These are phyloP conservation scores for Apamea anceps DNA, from an alignment of 2,888 invertebrate genomes.

Conservation along the genomic window DNA sequence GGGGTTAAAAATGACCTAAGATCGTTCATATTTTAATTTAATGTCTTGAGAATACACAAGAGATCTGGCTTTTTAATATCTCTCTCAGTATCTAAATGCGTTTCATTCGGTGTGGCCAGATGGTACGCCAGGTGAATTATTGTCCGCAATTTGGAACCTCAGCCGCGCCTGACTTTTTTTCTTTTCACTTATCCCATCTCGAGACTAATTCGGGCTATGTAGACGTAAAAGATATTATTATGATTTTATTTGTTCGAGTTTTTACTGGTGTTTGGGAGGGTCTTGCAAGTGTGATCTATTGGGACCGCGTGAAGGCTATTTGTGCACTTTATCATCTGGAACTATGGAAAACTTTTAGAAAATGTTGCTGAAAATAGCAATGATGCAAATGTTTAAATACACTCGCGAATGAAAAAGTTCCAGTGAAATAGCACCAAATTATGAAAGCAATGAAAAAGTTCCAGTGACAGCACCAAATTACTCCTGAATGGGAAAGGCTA, in stretches of 20 bases:
- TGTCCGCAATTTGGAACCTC: slow-evolving; percentile 75
- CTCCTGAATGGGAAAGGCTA: too few relatives aligned
- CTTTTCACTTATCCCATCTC: slow-evolving; percentile 68
- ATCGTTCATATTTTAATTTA: slow-evolving; percentile 56
- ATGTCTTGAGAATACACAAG: slow-evolving; percentile 64
- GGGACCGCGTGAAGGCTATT: too few relatives aligned
- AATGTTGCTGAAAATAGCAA: background rate
- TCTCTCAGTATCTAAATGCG: slow-evolving; percentile 75
- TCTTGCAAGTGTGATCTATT: background rate
- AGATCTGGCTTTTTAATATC: slow-evolving; percentile 77
- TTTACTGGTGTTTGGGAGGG: background rate
- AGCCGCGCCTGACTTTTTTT: slow-evolving; percentile 68
- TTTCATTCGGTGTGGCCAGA: slow-evolving; percentile 79
- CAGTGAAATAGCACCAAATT: too few relatives aligned
- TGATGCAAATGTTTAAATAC: too few relatives aligned
- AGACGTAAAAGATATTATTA: slow-evolving; percentile 53
- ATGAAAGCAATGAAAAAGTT: too few relatives aligned
- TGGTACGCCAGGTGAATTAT: slow-evolving; percentile 80
- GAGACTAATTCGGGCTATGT: slow-evolving; percentile 66
- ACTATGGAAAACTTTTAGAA: background rate
- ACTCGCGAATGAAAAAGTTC: too few relatives aligned
- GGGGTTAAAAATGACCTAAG: slow-evolving; percentile 27
- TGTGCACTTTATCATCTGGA: background rate
- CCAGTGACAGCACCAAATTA: too few relatives aligned
- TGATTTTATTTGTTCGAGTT: slow-evolving; percentile 22